phyloP scores from a whole-genome alignment of 2,888 invertebrate species.

The Myopa tessellatipennis region DNA sequence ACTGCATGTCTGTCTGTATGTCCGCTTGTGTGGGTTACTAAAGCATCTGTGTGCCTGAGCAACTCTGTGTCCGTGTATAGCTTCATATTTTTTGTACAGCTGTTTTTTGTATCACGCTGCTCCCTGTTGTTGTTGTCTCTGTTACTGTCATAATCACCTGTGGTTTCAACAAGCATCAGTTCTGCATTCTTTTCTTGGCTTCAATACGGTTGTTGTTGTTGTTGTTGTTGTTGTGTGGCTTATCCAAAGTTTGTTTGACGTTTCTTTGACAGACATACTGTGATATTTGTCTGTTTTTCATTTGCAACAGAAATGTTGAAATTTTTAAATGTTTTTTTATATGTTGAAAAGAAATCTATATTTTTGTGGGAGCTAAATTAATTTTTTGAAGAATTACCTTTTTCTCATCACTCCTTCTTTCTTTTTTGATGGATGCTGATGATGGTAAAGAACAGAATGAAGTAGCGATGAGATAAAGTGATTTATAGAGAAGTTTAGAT shows the following conservation, averaged over 20 bases:
- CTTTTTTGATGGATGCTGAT: too few relatives aligned
- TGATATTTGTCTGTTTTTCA: constrained; percentile 19
- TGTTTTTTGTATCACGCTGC: constrained; percentile 18
- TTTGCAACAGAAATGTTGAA: background rate
- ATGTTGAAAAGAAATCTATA: too few relatives aligned
- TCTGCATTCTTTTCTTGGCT: background rate
- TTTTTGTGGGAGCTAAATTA: too few relatives aligned
- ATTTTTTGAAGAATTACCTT: too few relatives aligned
- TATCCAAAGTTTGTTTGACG: constrained; percentile 8
- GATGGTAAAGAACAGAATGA: too few relatives aligned
- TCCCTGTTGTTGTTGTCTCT: constrained; percentile 4
- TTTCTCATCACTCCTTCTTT: too few relatives aligned
- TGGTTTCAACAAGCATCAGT: constrained; percentile 37
- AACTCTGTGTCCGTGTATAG: too few relatives aligned
- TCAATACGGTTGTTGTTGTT: constrained; percentile 29
- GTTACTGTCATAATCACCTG: constrained; percentile 44
- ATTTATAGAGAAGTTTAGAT: too few relatives aligned
- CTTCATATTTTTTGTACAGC: background rate
- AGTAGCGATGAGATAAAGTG: too few relatives aligned
- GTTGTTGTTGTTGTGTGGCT: constrained; percentile 18
- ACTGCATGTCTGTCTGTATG: constrained; percentile 11
- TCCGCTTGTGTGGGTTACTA: constrained; percentile 7
- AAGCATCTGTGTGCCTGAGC: too few relatives aligned
- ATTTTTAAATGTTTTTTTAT: constrained; percentile 3
- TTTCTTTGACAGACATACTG: constrained; percentile 6